Percentiles rank a stretch among this genome's conserved stretches.
Evolutionary conservation across 2,113 vertebrate species (phyloP).

Genomic region (Petrocephalus microphthalmus): DNA sequence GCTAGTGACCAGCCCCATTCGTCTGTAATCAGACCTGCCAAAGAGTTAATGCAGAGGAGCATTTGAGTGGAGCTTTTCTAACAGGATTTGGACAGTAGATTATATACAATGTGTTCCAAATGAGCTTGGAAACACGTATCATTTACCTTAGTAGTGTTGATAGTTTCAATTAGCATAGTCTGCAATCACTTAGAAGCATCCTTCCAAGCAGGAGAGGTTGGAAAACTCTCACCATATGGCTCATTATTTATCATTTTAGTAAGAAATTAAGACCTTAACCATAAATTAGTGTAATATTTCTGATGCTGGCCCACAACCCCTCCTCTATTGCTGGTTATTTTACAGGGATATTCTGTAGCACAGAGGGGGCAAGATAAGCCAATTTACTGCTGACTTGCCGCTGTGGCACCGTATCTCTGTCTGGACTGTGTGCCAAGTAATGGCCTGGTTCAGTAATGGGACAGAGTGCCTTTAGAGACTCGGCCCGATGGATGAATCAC

Average conservation of each 20-base stretch:
- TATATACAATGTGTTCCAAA: background rate
- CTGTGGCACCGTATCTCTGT: background rate
- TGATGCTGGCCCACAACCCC: background rate
- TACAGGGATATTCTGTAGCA: background rate
- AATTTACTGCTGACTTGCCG: background rate
- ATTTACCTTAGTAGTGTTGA: background rate
- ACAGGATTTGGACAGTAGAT: background rate
- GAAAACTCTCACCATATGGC: background rate
- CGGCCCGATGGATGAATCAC: background rate
- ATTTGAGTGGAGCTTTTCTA: background rate
- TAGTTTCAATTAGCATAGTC: background rate
- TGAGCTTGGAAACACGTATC: background rate
- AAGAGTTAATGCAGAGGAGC: background rate
- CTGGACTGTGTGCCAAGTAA: background rate
- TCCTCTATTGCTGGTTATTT: background rate
- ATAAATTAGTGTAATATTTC: conserved; percentile 5
- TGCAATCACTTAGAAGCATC: background rate
- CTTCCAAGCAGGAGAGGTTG: background rate
- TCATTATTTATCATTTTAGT: background rate
- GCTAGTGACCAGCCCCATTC: background rate
- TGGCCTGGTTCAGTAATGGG: background rate
- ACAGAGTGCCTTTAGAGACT: background rate
- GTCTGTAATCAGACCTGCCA: background rate
- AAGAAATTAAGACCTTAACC: background rate
- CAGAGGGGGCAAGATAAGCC: background rate